Conservation (phyloP, 2,888 invertebrate species). For the Lepas anatifera region DNA sequence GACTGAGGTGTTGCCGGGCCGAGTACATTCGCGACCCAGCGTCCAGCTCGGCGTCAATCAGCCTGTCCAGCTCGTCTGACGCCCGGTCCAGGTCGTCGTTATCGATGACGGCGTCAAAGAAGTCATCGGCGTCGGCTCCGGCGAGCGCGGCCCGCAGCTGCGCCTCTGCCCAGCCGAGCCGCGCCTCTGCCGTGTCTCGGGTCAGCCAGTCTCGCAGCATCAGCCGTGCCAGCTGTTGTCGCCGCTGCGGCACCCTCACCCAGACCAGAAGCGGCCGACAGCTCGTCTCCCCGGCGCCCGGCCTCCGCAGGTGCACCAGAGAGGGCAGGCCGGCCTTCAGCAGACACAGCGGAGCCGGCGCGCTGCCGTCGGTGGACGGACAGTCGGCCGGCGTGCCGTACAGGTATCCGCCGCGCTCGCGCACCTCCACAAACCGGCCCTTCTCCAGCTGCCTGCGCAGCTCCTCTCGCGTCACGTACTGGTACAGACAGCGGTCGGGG, state of each 20-base stretch:
- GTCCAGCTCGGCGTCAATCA: conserved; percentile 3
- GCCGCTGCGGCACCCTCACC: background rate
- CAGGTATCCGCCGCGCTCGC: background rate
- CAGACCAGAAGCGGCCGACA: background rate
- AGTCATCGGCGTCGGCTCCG: background rate
- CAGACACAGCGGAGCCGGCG: background rate
- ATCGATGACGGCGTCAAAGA: background rate
- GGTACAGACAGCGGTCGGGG: background rate
- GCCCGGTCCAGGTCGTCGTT: background rate
- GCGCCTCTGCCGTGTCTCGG: background rate
- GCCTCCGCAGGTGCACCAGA: background rate
- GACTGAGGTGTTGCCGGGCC: conserved; percentile 20
- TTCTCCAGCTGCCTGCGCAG: background rate
- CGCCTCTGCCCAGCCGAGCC: background rate
- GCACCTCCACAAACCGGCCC: background rate
- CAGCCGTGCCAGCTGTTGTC: background rate
- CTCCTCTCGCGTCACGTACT: background rate
- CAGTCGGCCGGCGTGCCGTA: background rate
- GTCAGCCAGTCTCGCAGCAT: background rate
- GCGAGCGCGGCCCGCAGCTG: background rate
- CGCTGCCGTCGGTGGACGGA: background rate
- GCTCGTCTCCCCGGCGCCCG: background rate
- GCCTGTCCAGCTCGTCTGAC: background rate
- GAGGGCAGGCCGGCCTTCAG: background rate
- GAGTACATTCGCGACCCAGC: conserved; percentile 22